Percentiles rank a stretch among this genome's conserved stretches.
Evolutionary conservation across 2,113 vertebrate genomes (phyloP).

Genomic region (Lepisosteus osseus): DNA sequence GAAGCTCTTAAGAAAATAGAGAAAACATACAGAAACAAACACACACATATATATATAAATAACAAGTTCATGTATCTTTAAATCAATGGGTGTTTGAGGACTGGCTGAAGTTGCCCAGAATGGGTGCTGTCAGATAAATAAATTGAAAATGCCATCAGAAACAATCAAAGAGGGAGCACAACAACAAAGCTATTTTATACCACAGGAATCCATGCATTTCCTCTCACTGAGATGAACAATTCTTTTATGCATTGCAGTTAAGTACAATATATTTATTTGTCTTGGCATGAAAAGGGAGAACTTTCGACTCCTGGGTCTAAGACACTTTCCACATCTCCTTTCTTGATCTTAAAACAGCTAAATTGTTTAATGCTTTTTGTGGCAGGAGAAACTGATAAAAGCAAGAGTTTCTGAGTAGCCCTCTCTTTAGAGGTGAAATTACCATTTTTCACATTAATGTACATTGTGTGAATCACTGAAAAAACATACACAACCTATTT

Average conservation of each 20-base stretch:
- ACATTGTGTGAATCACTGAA: too few species aligned
- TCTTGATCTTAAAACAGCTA: background rate
- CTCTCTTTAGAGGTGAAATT: conserved; percentile 1
- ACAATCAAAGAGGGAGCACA: background rate
- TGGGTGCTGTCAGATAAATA: background rate
- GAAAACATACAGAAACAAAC: background rate
- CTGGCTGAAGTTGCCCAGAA: background rate
- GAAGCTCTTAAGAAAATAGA: background rate
- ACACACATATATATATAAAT: background rate
- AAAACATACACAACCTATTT: too few species aligned
- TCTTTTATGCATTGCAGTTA: conserved; percentile 3
- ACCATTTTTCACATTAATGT: background rate
- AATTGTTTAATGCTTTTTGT: conserved; percentile 1
- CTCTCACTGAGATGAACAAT: background rate
- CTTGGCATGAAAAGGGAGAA: background rate
- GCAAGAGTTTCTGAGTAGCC: conserved; percentile 34
- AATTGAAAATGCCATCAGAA: conserved; percentile 1
- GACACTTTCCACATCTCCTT: conserved; percentile 4
- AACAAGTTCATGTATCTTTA: background rate
- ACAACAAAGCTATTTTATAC: conserved; percentile 1
- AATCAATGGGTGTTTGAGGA: background rate
- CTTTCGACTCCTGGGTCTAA: conserved; percentile 6
- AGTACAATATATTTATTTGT: conserved; percentile 9
- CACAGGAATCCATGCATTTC: background rate
- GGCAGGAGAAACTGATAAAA: conserved; percentile 12